Conservation (phyloP, 2,797 vertebrate genomes). For the Allobates femoralis region DNA sequence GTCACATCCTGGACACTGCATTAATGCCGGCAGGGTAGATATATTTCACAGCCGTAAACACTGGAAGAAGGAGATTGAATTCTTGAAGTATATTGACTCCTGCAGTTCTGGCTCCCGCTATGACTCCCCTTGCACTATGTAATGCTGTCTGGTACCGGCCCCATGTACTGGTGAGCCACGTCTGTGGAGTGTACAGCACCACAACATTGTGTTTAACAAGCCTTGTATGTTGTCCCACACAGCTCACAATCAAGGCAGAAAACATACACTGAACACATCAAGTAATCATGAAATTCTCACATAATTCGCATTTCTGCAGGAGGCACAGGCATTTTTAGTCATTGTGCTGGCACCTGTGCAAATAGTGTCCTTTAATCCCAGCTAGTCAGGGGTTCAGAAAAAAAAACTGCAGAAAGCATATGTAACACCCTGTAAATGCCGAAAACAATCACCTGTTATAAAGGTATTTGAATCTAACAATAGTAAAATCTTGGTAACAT, state of each 20-base stretch:
- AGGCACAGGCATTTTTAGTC: no score
- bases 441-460: no score
- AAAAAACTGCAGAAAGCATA: no score
- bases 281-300: neutral
- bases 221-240: no score
- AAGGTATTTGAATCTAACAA: no score
- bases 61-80: constrained; percentile 4
- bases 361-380: no score
- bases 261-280: neutral
- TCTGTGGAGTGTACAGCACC: neutral
- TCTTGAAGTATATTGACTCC: neutral
- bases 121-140: constrained; percentile 21
- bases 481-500: no score
- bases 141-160: neutral
- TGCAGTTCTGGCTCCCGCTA: constrained; percentile 24
- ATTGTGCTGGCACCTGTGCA: no score
- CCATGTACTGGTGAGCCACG: constrained; percentile 27
- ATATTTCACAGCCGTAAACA: constrained; percentile 15
- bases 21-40: constrained; percentile 17
- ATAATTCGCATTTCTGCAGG: no score
- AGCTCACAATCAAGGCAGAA: neutral
- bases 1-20: constrained; percentile 28
- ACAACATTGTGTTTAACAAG: neutral
- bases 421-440: no score
- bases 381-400: no score